Percentiles rank a stretch among this genome's conserved stretches.
Conservation (phyloP, 1,140 invertebrate species). For the Conopomorpha cramerella region DNA sequence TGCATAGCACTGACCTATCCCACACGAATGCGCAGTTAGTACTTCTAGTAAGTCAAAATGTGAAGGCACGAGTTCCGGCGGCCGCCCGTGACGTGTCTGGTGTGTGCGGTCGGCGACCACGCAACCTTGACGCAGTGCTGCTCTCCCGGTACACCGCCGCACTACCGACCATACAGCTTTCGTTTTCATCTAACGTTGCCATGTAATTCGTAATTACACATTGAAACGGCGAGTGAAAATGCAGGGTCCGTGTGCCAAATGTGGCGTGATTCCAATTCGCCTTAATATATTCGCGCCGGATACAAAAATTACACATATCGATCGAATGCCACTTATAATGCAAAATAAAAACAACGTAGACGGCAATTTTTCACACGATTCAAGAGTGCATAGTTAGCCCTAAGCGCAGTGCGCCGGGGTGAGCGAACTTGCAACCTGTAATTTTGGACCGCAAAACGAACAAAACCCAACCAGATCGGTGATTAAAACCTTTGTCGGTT, state of each 20-base stretch:
- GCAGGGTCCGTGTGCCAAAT: conserved; percentile 4
- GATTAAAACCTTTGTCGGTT: conserved; percentile 61
- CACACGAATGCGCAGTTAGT: conserved; percentile 37
- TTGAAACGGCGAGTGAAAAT: conserved; percentile 9
- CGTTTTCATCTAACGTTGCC: conserved; percentile 52
- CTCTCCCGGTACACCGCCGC: no score
- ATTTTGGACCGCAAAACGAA: conserved; percentile 58
- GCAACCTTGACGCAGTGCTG: conserved; percentile 49
- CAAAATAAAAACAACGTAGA: conserved; percentile 46
- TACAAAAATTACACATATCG: conserved; percentile 48
- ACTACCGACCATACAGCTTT: no score
- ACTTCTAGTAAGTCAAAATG: conserved; percentile 57
- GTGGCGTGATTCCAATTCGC: conserved; percentile 16
- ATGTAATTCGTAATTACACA: no score
- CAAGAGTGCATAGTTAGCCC: conserved; percentile 48
- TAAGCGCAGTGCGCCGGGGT: conserved; percentile 43
- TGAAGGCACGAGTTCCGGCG: no score
- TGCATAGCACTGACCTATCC: conserved; percentile 44
- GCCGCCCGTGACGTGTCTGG: no score
- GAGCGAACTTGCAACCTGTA: conserved; percentile 51
- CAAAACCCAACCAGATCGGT: conserved; percentile 50
- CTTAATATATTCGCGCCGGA: conserved; percentile 29
- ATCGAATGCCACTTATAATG: conserved; percentile 43
- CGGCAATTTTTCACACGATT: conserved; percentile 56
- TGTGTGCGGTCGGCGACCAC: no score